A percentile compares a stretch with the other conserved stretches of the same genome.
phyloP scores from a whole-genome alignment of 2,797 vertebrate genomes.

The Myotis planiceps region DNA sequence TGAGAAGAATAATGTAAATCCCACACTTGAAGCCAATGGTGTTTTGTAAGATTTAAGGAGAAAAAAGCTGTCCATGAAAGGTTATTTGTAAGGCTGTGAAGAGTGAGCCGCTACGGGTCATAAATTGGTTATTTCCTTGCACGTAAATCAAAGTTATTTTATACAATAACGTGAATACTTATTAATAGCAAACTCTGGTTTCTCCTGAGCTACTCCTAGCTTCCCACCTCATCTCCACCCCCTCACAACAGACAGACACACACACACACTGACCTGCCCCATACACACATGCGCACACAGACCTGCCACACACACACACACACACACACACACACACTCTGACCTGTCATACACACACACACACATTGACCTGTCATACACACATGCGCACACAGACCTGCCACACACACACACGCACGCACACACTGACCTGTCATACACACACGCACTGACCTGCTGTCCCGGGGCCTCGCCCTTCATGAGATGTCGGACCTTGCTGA shows the following conservation, averaged over 20 bases:
- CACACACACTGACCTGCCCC: not conserved
- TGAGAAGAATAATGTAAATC: not conserved
- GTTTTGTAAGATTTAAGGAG: not conserved
- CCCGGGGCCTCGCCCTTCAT: constrained; percentile 90
- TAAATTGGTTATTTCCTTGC: not conserved
- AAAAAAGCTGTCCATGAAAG: not conserved
- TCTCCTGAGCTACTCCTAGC: not conserved
- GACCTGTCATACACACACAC: too few relatives aligned
- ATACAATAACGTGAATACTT: not conserved
- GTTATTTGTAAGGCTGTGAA: not conserved
- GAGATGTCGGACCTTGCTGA: constrained; percentile 91
- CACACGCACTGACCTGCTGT: constrained; percentile 85
- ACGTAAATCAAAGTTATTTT: not conserved
- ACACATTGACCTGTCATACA: too few relatives aligned
- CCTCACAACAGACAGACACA: fast-evolving
- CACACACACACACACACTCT: too few relatives aligned
- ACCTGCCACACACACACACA: not conserved
- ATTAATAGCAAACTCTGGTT: not conserved
- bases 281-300: too few relatives aligned
- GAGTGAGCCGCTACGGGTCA: not conserved
- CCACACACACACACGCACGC: not conserved
- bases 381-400: not conserved
- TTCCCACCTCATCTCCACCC: not conserved
- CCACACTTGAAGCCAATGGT: not conserved
- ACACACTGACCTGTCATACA: too few relatives aligned